Percentiles rank a stretch among this genome's conserved stretches.
phyloP scores from a whole-genome alignment of 2,113 vertebrate genomes.

The Syngnathoides biaculeatus region DNA sequence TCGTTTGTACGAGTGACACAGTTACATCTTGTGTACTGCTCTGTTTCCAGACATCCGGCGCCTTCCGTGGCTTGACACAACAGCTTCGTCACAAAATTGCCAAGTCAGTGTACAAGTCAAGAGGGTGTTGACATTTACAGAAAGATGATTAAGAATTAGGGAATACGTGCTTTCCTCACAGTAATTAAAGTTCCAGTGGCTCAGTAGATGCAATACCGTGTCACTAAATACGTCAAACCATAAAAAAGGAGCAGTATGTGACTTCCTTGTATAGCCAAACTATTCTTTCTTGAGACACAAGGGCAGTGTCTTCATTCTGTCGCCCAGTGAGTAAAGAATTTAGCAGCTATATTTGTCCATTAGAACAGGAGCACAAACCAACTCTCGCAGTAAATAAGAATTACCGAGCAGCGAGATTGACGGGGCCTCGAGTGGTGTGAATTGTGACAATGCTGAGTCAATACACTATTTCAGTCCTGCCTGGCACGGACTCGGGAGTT shows the following conservation, averaged over 20 bases:
- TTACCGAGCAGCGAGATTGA: slow-evolving; percentile 1
- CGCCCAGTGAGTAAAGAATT: slow-evolving; percentile 6
- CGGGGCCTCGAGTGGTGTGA: not conserved
- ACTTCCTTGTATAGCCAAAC: not conserved
- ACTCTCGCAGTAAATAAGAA: slow-evolving; percentile 4
- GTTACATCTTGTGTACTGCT: slow-evolving; percentile 26
- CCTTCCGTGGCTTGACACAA: slow-evolving; percentile 15
- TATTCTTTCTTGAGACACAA: not conserved
- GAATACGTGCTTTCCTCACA: slow-evolving; percentile 2
- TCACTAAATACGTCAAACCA: slow-evolving; percentile 7
- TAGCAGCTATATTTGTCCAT: slow-evolving; percentile 8
- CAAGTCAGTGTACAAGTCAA: slow-evolving; percentile 7
- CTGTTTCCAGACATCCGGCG: slow-evolving; percentile 1
- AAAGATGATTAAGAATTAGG: slow-evolving; percentile 6
- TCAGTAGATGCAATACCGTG: not conserved
- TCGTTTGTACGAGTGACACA: slow-evolving; percentile 20
- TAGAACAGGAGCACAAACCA: slow-evolving; percentile 17
- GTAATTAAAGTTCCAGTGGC: not conserved
- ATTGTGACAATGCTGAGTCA: not conserved
- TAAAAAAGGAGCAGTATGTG: slow-evolving; percentile 16
- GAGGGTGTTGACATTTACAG: slow-evolving; percentile 4
- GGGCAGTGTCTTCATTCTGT: slow-evolving; percentile 7
- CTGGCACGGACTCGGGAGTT: not conserved
- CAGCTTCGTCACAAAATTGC: slow-evolving; percentile 5
- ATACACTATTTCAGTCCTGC: slow-evolving; percentile 1